Base-by-base conservation (phyloP, 1,140 invertebrate species). In the Bombus confusus region DNA sequence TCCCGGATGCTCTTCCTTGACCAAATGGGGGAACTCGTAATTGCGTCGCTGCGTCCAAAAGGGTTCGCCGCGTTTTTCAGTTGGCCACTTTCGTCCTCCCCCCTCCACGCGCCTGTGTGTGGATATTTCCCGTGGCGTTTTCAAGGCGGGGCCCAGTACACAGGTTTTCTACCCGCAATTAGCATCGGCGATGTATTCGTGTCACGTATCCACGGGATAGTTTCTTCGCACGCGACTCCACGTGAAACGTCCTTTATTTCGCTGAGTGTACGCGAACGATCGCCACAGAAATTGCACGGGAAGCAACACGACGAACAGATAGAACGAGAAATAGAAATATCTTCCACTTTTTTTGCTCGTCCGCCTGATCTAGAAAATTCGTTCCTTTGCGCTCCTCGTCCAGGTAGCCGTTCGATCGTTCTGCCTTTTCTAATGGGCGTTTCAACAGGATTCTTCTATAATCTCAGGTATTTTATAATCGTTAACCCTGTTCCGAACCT, bases 191-290 rank as follows among this genome's bases (percentile, higher is more conserved):
- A 85, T 79, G 82, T 84, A 87, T 87, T 87, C 82, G 74, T 82
- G 75, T 84, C 86, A 87, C 86, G 86, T 87, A 87, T 87, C 76
- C 82, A 69, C 69, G 37, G 82, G 75, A 85, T 85, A 85, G 86
- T 84, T 87, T 79, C 82, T 87, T 87, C 82, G 86, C 86, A 85
- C 86, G 86, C 86, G 86, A 84, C 82, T 74, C 68, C 59, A 37
- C 80, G 47, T 37, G 79, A 81, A 43, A 57, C 62, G 72, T 80
- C 73, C 80, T 86, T 77, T 83, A 83, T 76, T 86, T 77, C 59
- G 47, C 71, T 76, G 75, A 57, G 43, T 85, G 79, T 72, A 83
- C 68, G 77, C 77, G 77, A 80, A 73, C 52, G 52, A 13, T 34
- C 22, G 39, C 12, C 66, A 22, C 28, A 31, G 59, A 85, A 73